A percentile compares a stretch with the other conserved stretches of the same genome.
Conservation (phyloP, 2,113 vertebrate genomes). For the Turnix velox region DNA sequence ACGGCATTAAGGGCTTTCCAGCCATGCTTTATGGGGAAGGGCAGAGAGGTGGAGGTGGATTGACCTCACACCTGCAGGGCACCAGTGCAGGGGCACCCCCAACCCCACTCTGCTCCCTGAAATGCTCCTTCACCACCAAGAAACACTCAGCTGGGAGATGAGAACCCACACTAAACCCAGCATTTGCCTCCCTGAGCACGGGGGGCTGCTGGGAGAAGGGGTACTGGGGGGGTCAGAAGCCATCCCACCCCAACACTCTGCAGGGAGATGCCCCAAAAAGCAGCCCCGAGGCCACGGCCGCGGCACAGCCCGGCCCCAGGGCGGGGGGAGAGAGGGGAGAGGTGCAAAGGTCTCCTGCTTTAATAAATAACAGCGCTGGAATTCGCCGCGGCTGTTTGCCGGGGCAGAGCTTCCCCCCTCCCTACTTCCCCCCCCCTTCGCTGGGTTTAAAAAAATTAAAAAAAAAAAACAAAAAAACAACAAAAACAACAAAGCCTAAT, state of each 20-base stretch:
- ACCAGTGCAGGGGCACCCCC: neutral
- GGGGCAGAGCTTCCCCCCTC: conserved; percentile 19
- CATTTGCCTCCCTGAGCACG: neutral
- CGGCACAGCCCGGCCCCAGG: neutral
- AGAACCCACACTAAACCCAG: neutral
- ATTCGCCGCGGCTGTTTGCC: conserved; percentile 49
- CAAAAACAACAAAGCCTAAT: too few relatives aligned
- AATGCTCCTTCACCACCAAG: neutral
- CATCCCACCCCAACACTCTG: neutral
- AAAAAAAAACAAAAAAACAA: neutral
- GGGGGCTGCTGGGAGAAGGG: too few relatives aligned
- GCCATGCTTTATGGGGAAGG: neutral
- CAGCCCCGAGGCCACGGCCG: neutral
- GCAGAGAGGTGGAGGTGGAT: neutral
- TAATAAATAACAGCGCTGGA: conserved; percentile 54
- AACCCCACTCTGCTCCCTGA: neutral
- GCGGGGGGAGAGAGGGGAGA: neutral
- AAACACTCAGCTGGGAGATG: neutral
- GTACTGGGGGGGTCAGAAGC: neutral
- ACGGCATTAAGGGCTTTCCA: neutral
- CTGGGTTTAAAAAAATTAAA: conserved; percentile 61
- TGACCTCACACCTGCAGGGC: neutral
- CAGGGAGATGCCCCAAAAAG: conserved; percentile 1
- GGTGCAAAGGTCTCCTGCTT: conserved; percentile 54
- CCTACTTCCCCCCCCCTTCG: conserved; percentile 16